phyloP scores from a whole-genome alignment of 2,113 vertebrate species.

The Trematomus loennbergii region DNA sequence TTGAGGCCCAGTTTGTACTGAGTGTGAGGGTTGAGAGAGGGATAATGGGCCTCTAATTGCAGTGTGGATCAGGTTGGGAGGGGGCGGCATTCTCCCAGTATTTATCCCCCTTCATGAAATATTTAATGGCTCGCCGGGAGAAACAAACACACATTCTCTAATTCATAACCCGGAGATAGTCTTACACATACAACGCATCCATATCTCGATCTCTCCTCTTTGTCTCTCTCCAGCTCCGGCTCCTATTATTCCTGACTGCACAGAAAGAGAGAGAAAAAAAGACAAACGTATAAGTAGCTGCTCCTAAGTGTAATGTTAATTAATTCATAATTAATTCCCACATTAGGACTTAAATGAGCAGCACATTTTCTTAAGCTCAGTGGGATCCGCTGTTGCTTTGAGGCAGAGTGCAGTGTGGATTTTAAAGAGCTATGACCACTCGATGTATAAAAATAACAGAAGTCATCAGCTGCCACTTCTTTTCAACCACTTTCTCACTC shows the following conservation, averaged over 20 bases:
- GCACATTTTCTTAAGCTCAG: constrained; percentile 71
- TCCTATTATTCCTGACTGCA: constrained; percentile 61
- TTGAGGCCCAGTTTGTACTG: constrained; percentile 74
- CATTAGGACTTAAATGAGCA: constrained; percentile 71
- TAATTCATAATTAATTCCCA: constrained; percentile 81
- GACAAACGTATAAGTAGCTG: constrained; percentile 57
- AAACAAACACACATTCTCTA: constrained; percentile 80
- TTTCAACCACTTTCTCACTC: constrained; percentile 32
- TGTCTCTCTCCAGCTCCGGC: constrained; percentile 55
- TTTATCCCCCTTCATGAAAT: constrained; percentile 84
- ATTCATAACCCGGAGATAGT: constrained; percentile 81
- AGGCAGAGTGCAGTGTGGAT: constrained; percentile 62
- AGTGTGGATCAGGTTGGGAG: constrained; percentile 70
- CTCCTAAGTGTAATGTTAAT: constrained; percentile 77
- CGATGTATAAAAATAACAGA: constrained; percentile 53
- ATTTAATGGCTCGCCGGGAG: constrained; percentile 81
- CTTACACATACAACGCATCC: constrained; percentile 58
- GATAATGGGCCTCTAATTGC: constrained; percentile 82
- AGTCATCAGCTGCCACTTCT: constrained; percentile 50
- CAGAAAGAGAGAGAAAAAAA: constrained; percentile 41
- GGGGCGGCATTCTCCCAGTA: constrained; percentile 66
- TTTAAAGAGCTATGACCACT: constrained; percentile 62
- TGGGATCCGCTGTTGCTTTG: constrained; percentile 67
- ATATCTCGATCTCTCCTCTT: constrained; percentile 65
- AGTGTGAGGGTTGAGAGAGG: constrained; percentile 68